Conservation (phyloP, 1,140 invertebrate genomes). For the Heterodera schachtii region DNA sequence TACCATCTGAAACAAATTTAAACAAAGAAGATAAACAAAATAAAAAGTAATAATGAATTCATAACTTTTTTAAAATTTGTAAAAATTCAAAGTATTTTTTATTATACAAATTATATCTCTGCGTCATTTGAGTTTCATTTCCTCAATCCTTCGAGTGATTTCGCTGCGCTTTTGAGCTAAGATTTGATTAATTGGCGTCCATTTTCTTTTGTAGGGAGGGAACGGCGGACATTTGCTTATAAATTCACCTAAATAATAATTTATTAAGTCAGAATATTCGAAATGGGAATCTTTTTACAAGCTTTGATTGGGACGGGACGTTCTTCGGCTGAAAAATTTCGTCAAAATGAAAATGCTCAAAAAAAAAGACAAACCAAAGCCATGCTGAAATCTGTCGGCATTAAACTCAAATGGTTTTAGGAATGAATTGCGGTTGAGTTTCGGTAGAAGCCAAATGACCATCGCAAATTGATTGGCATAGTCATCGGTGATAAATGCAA, state of each 20-base stretch:
- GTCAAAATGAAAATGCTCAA: not conserved
- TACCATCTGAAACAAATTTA: not conserved
- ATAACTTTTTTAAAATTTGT: not conserved
- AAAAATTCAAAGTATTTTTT: not conserved
- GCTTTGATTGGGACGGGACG: conserved; percentile 6
- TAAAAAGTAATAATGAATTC: not conserved
- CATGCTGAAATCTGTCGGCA: not conserved
- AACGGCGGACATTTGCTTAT: conserved; percentile 14
- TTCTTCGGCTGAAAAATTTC: conserved; percentile 14
- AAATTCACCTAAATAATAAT: not conserved
- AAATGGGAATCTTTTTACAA: not conserved
- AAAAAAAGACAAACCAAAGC: not conserved
- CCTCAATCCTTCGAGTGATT: conserved; percentile 11
- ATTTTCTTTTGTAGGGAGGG: not conserved
- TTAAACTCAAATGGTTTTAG: not conserved
- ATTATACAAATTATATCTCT: not conserved
- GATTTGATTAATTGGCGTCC: conserved; percentile 6
- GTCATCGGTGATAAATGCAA: not conserved
- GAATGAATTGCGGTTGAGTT: not conserved
- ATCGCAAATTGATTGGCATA: conserved; percentile 6
- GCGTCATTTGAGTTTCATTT: not conserved
- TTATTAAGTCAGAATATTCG: too few relatives aligned
- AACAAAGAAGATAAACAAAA: not conserved
- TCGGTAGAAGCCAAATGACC: conserved; percentile 21
- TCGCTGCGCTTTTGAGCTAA: conserved; percentile 1